Conservation (phyloP, 2,888 invertebrate species). For the Leucophora obtusa region DNA sequence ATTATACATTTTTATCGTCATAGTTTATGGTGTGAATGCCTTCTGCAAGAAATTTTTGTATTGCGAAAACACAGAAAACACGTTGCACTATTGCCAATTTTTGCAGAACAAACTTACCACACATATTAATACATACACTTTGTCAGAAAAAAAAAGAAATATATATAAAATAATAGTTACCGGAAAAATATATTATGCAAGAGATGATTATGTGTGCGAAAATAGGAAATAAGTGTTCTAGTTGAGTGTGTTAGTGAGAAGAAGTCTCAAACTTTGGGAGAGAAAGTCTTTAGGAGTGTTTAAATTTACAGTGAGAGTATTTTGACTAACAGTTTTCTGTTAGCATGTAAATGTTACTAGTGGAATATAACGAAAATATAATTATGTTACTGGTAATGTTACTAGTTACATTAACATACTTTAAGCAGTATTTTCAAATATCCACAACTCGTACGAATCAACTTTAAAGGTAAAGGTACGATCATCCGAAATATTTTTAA, state of each 20-base stretch:
- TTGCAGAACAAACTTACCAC: slow-evolving; percentile 37
- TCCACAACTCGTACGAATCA: too few relatives aligned
- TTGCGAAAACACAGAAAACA: slow-evolving; percentile 46
- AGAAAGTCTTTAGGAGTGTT: background rate
- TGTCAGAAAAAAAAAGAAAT: slow-evolving; percentile 33
- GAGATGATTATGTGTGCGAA: slow-evolving; percentile 48
- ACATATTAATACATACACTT: slow-evolving; percentile 3
- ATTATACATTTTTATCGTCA: slow-evolving; percentile 60
- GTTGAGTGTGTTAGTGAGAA: background rate
- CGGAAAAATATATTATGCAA: slow-evolving; percentile 65
- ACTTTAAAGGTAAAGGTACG: too few relatives aligned
- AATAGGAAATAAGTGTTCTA: slow-evolving; percentile 11
- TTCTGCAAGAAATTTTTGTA: slow-evolving; percentile 75
- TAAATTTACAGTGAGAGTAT: background rate
- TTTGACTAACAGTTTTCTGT: background rate
- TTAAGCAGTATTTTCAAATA: too few relatives aligned
- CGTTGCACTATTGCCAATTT: slow-evolving; percentile 64
- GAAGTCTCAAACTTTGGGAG: background rate
- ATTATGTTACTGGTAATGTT: too few relatives aligned
- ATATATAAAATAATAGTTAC: slow-evolving; percentile 53
- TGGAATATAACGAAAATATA: too few relatives aligned
- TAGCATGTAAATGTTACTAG: background rate
- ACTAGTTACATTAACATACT: too few relatives aligned
- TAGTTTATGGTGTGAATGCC: slow-evolving; percentile 78
- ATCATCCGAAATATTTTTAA: too few relatives aligned